These are phyloP conservation scores for Hydropsyche tenuis DNA, from an alignment of 1,140 invertebrate genomes.

Conservation along the genomic window DNA sequence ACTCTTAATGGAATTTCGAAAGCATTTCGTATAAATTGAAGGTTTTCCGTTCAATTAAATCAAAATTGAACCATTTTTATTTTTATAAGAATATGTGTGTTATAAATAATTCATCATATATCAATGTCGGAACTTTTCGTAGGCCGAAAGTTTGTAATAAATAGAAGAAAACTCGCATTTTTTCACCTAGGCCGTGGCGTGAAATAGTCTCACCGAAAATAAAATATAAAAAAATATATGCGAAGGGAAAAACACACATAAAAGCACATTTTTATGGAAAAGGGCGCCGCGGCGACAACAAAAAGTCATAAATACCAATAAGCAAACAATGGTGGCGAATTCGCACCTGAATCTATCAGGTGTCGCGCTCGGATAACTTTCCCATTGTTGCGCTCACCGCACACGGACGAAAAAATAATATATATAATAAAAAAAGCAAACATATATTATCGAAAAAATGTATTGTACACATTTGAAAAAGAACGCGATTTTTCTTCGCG, in stretches of 20 bases:
- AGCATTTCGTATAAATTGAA: too few species aligned
- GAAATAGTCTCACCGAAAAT: too few species aligned
- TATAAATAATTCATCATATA: not conserved
- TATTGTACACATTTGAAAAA: too few species aligned
- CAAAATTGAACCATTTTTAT: too few species aligned
- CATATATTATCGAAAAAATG: too few species aligned
- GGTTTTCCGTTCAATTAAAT: too few species aligned
- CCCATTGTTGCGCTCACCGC: not conserved
- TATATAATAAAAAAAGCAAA: too few species aligned
- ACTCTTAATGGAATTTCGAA: too few species aligned
- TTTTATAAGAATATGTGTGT: too few species aligned
- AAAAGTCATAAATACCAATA: constrained; percentile 35
- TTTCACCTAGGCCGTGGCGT: not conserved
- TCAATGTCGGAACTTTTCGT: not conserved
- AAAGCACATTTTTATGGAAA: constrained; percentile 11
- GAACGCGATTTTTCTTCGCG: too few species aligned
- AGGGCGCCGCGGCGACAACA: not conserved
- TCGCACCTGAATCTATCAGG: constrained; percentile 31
- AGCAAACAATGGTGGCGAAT: constrained; percentile 32
- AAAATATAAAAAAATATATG: too few species aligned
- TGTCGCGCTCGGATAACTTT: constrained; percentile 24
- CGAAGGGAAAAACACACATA: constrained; percentile 8
- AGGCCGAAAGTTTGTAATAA: not conserved
- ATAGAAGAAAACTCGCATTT: not conserved
- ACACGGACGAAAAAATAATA: too few species aligned